These are phyloP conservation scores for Melanerpes aurifrons DNA, from an alignment of 2,113 vertebrate genomes.

Conservation along the genomic window DNA sequence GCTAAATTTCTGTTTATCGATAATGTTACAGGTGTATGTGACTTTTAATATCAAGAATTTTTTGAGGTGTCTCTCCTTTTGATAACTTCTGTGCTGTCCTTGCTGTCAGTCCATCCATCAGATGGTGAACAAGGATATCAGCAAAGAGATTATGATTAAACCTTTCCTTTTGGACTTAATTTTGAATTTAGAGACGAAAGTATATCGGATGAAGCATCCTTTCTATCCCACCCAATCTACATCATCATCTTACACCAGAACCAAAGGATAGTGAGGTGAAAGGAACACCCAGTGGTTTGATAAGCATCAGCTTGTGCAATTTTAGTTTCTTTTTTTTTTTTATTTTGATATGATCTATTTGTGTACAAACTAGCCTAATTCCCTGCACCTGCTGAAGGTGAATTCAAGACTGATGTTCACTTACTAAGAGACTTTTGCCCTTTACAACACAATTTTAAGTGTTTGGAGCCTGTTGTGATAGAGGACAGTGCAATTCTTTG, in stretches of 20 bases:
- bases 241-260: background rate
- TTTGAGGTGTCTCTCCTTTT: background rate
- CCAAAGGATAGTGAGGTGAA: rapidly evolving
- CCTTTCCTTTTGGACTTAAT: background rate
- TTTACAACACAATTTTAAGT: background rate
- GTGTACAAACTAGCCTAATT: background rate
- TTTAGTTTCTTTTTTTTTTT: background rate
- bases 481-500: background rate
- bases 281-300: background rate
- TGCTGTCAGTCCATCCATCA: background rate
- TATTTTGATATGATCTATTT: background rate
- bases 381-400: background rate
- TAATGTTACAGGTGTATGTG: conserved; percentile 59
- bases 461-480: rapidly evolving
- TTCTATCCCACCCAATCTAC: background rate
- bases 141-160: background rate
- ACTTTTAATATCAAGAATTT: conserved; percentile 40
- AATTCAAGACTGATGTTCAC: background rate
- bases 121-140: background rate
- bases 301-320: background rate
- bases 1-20: conserved; percentile 58
- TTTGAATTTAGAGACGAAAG: background rate
- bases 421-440: background rate
- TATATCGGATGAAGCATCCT: background rate
- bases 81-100: background rate